Percentiles rank a stretch among this genome's conserved stretches.
These are phyloP conservation scores for Drosophila emarginata DNA, from an alignment of 2,888 invertebrate species.

Conservation along the genomic window DNA sequence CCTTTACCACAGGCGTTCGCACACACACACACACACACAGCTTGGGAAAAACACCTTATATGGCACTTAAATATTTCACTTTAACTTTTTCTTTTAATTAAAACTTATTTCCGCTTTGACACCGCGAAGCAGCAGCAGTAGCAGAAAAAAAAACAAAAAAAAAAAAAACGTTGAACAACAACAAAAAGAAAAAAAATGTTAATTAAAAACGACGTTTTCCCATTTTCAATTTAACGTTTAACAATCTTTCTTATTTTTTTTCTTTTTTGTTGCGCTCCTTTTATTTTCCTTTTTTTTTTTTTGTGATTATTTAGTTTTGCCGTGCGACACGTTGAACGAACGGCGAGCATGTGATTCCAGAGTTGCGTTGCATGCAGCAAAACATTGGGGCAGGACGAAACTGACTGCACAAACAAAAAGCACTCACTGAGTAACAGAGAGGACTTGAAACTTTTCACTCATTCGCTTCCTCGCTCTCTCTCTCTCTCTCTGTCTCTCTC, in stretches of 20 bases:
- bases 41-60: constrained; percentile 5
- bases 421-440: constrained; percentile 34
- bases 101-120: constrained; percentile 48
- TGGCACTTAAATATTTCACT: constrained; percentile 23
- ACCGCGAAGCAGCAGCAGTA: background rate
- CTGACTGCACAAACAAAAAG: constrained; percentile 48
- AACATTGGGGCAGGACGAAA: constrained; percentile 51
- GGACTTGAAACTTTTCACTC: background rate
- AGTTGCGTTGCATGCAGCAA: constrained; percentile 25
- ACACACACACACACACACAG: background rate
- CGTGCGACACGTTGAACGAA: constrained; percentile 61
- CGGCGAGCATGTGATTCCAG: constrained; percentile 65
- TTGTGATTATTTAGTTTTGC: constrained; percentile 19
- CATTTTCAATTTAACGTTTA: constrained; percentile 20
- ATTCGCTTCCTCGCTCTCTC: background rate
- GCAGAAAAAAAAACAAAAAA: constrained; percentile 1
- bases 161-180: constrained; percentile 27
- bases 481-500: background rate
- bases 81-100: constrained; percentile 55
- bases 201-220: constrained; percentile 38
- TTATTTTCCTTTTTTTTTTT: background rate
- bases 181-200: constrained; percentile 11
- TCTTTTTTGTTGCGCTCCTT: constrained; percentile 1
- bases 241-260: constrained; percentile 3
- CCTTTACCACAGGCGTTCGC: background rate